A percentile compares a stretch with the other conserved stretches of the same genome.
phyloP scores from a whole-genome alignment of 2,888 invertebrate genomes.

The Conomelus anceps region DNA sequence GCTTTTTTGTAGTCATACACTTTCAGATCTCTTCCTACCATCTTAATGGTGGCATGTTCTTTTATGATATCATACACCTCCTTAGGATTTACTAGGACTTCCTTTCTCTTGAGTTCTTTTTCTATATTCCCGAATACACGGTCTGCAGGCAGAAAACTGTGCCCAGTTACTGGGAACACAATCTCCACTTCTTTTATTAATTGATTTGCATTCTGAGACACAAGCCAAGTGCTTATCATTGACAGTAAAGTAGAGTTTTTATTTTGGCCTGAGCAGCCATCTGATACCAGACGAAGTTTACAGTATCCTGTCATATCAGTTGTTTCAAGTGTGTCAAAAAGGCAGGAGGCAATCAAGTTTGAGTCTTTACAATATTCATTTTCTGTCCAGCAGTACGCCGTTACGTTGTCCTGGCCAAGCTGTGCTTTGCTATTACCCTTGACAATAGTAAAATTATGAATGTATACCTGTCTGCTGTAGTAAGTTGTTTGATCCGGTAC shows the following conservation, averaged over 20 bases:
- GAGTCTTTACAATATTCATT: constrained; percentile 36
- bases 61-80: constrained; percentile 19
- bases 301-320: constrained; percentile 14
- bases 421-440: constrained; percentile 6
- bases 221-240: constrained; percentile 34
- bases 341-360: constrained; percentile 37
- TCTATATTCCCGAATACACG: constrained; percentile 36
- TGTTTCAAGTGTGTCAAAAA: constrained; percentile 32
- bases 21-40: not conserved
- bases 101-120: constrained; percentile 30
- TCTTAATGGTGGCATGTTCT: not conserved
- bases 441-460: constrained; percentile 2
- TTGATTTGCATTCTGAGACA: constrained; percentile 15
- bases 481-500: constrained; percentile 8
- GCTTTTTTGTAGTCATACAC: not conserved
- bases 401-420: not conserved
- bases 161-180: constrained; percentile 35
- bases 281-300: constrained; percentile 16
- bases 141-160: constrained; percentile 36
- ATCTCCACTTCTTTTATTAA: constrained; percentile 29
- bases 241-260: constrained; percentile 37
- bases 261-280: constrained; percentile 31
- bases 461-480: constrained; percentile 11
- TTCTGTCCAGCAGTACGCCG: constrained; percentile 37
- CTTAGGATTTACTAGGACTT: constrained; percentile 27